Conservation (phyloP, 1,140 invertebrate species). For the Pogonomyrmex barbatus region DNA sequence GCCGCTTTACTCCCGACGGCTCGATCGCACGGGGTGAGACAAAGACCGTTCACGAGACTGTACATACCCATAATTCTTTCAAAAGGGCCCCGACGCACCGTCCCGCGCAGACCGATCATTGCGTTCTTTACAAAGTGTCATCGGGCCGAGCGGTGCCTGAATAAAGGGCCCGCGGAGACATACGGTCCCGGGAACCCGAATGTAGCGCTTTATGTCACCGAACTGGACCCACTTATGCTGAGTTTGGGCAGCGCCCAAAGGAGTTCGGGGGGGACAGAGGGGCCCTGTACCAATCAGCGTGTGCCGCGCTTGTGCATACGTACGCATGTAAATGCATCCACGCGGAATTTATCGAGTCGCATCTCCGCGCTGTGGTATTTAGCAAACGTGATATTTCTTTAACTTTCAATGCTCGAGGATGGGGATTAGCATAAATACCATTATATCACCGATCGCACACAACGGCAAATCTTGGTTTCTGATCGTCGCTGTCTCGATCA, state of each 20-base stretch:
- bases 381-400: neutral
- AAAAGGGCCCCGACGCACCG: constrained; percentile 26
- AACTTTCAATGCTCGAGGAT: neutral
- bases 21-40: constrained; percentile 67
- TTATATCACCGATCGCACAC: constrained; percentile 12
- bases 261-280: neutral
- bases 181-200: constrained; percentile 23
- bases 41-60: constrained; percentile 66
- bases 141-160: constrained; percentile 47
- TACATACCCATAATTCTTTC: constrained; percentile 74
- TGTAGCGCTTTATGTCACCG: constrained; percentile 54
- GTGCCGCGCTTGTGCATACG: neutral
- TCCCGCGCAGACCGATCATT: constrained; percentile 67
- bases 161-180: constrained; percentile 51
- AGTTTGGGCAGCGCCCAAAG: constrained; percentile 7
- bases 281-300: neutral
- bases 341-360: neutral
- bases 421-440: constrained; percentile 41
- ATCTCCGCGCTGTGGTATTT: constrained; percentile 34
- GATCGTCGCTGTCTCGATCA: constrained; percentile 30
- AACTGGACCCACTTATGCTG: constrained; percentile 33
- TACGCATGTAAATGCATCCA: constrained; percentile 20
- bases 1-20: constrained; percentile 21
- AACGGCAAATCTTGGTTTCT: constrained; percentile 12
- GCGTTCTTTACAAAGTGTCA: constrained; percentile 71